Conservation (phyloP, 2,797 vertebrate genomes). For the Emydoidea blandingii region DNA sequence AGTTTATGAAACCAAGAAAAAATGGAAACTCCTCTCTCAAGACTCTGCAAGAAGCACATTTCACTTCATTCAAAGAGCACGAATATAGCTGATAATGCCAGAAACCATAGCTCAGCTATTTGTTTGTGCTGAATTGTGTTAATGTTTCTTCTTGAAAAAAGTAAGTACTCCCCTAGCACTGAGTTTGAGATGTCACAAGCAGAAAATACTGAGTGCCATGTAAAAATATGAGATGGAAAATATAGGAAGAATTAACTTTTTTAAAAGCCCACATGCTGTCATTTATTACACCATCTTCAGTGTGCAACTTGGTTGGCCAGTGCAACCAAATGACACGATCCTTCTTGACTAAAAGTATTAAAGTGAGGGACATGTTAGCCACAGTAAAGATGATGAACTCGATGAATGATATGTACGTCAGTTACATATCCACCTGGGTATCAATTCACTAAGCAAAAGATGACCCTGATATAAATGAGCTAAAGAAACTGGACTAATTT, state of each 20-base stretch:
- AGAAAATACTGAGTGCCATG: not conserved
- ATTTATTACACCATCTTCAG: not conserved
- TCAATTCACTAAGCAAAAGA: not conserved
- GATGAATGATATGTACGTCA: not conserved
- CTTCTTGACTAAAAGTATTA: not conserved
- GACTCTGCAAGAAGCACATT: not conserved
- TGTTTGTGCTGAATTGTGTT: not conserved
- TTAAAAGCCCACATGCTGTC: not conserved
- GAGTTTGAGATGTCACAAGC: not conserved
- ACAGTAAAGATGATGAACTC: not conserved
- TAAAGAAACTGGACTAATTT: not conserved
- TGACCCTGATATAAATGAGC: not conserved
- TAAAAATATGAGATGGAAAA: not conserved
- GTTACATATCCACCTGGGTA: not conserved
- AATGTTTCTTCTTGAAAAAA: slow-evolving; percentile 2
- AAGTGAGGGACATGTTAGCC: not conserved
- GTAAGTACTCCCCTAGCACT: not conserved
- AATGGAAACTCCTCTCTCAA: not conserved
- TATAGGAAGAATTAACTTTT: not conserved
- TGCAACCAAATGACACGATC: not conserved
- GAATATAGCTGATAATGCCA: slow-evolving; percentile 14
- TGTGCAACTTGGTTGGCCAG: not conserved
- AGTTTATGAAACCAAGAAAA: not conserved
- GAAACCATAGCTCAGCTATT: not conserved
- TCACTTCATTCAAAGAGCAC: not conserved